These are phyloP conservation scores for Scopus umbretta DNA, from an alignment of 2,113 vertebrate genomes.

Conservation along the genomic window DNA sequence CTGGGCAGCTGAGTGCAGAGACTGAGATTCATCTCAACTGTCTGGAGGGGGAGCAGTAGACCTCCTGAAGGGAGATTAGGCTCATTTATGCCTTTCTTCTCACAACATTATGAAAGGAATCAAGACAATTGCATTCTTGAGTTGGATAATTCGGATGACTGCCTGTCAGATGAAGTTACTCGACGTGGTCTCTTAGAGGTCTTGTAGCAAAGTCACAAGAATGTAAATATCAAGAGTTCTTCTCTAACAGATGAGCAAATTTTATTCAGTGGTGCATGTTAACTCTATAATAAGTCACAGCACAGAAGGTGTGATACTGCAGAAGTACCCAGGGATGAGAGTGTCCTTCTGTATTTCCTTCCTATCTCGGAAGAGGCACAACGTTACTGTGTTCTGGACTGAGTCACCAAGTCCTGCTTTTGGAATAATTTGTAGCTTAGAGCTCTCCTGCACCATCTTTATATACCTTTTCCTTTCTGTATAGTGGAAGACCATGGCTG, in stretches of 20 bases:
- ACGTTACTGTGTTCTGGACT: neutral
- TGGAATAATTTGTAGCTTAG: neutral
- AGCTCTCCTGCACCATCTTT: neutral
- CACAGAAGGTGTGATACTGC: neutral
- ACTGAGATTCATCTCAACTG: neutral
- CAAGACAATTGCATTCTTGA: neutral
- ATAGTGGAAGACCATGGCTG: neutral
- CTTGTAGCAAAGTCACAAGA: neutral
- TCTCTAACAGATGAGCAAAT: neutral
- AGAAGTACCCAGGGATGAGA: neutral
- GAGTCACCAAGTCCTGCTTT: neutral
- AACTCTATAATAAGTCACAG: neutral
- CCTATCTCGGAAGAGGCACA: neutral
- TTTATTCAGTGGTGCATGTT: neutral
- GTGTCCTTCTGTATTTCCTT: neutral
- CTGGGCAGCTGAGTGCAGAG: neutral
- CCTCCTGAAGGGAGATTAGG: neutral
- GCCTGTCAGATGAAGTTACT: neutral
- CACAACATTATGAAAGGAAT: neutral
- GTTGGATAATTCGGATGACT: neutral
- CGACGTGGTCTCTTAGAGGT: neutral
- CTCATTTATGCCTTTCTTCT: neutral
- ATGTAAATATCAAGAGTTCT: neutral
- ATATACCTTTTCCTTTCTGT: neutral
- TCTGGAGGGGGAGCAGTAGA: neutral